These are phyloP conservation scores for Psylliodes chrysocephalus DNA, from an alignment of 2,888 invertebrate genomes.

Conservation along the genomic window DNA sequence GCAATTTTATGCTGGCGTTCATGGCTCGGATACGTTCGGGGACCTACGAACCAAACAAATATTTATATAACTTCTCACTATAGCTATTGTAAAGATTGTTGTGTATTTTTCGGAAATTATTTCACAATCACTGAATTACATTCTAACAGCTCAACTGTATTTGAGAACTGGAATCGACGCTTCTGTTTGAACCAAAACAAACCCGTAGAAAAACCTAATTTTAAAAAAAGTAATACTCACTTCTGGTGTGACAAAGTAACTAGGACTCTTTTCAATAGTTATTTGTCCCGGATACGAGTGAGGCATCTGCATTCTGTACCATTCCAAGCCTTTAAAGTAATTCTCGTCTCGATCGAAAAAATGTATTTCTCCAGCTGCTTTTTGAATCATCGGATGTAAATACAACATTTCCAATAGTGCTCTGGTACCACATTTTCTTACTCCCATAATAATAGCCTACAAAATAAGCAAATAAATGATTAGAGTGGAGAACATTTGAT, in stretches of 20 bases:
- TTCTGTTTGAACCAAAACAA: too few relatives aligned
- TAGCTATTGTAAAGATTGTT: too few relatives aligned
- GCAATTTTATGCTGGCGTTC: conserved; percentile 91
- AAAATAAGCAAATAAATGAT: too few relatives aligned
- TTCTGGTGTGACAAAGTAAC: conserved; percentile 95
- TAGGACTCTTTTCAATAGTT: conserved; percentile 97
- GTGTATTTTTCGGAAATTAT: too few relatives aligned
- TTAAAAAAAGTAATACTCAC: conserved; percentile 73
- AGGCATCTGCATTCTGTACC: conserved; percentile 96
- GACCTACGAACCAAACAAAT: conserved; percentile 68
- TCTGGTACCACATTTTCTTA: conserved; percentile 95
- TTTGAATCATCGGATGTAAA: conserved; percentile 91
- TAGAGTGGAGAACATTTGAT: too few relatives aligned
- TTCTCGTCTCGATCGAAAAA: conserved; percentile 97
- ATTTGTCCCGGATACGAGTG: conserved; percentile 91
- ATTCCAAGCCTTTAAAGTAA: conserved; percentile 90
- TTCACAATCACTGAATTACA: too few relatives aligned
- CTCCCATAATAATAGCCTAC: conserved; percentile 92
- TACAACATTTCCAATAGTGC: conserved; percentile 96
- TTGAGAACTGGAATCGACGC: too few relatives aligned
- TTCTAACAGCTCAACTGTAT: too few relatives aligned
- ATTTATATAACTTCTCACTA: too few relatives aligned
- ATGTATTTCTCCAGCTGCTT: conserved; percentile 94
- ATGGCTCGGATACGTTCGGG: conserved; percentile 93
- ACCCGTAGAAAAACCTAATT: too few relatives aligned